phyloP scores from a whole-genome alignment of 2,888 invertebrate species.

The Agelastica alni region DNA sequence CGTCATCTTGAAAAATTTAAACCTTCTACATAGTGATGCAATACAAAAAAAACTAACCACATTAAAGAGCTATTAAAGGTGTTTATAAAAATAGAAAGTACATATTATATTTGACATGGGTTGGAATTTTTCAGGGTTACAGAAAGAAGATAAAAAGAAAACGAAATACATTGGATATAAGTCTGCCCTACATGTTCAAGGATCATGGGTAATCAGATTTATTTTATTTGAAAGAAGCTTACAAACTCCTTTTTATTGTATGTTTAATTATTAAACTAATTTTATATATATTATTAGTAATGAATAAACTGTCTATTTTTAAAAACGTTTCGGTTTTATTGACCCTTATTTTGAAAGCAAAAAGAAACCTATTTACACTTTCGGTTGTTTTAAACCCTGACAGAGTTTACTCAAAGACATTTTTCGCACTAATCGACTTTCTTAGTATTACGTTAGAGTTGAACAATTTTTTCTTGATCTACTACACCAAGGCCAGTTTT shows the following conservation, averaged over 20 bases:
- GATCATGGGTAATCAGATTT: conserved; percentile 33
- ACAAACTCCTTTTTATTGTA: conserved; percentile 12
- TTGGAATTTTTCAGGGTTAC: conserved; percentile 48
- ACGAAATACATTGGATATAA: conserved; percentile 43
- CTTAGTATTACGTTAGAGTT: too few relatives aligned
- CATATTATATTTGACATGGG: too few relatives aligned
- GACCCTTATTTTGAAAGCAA: background rate
- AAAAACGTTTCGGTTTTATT: background rate
- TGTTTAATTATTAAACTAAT: conserved; percentile 13
- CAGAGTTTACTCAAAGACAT: too few relatives aligned
- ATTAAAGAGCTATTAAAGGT: too few relatives aligned
- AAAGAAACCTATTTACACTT: too few relatives aligned
- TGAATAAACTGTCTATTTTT: conserved; percentile 16
- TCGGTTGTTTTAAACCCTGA: too few relatives aligned
- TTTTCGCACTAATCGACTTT: too few relatives aligned
- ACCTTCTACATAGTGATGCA: conserved; percentile 17
- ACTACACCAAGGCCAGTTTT: too few relatives aligned
- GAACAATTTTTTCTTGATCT: too few relatives aligned
- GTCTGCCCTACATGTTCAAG: conserved; percentile 41
- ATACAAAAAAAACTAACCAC: background rate
- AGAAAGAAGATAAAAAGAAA: conserved; percentile 51
- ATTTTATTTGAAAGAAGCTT: conserved; percentile 8
- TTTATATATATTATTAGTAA: conserved; percentile 7
- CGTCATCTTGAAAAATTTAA: conserved; percentile 42
- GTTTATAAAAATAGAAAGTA: too few relatives aligned